phyloP scores from a whole-genome alignment of 2,888 invertebrate genomes.

The Exephanes ischioxanthus region DNA sequence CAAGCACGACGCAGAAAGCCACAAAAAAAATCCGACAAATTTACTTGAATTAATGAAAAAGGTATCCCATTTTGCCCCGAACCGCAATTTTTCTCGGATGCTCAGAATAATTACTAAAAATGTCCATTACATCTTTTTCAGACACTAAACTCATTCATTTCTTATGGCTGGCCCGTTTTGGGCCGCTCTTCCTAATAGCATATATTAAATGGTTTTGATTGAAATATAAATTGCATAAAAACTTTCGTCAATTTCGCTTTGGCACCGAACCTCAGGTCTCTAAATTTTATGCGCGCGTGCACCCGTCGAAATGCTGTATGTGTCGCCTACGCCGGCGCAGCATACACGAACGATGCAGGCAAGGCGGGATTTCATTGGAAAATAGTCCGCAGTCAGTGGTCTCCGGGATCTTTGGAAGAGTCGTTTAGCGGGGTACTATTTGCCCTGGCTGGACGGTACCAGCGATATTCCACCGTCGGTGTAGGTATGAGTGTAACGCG shows the following conservation, averaged over 20 bases:
- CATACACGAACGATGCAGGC: slow-evolving; percentile 3
- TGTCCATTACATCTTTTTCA: too few relatives aligned
- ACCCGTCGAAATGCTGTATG: slow-evolving; percentile 2
- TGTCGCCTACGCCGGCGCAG: slow-evolving; percentile 24
- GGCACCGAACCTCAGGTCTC: too few relatives aligned
- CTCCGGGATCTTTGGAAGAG: slow-evolving; percentile 50
- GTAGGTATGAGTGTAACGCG: neutral
- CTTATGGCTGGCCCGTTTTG: too few relatives aligned
- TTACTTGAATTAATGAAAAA: too few relatives aligned
- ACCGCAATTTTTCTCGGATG: too few relatives aligned
- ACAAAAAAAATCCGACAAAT: too few relatives aligned
- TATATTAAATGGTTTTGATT: neutral
- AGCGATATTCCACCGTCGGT: slow-evolving; percentile 17
- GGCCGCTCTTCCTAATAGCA: neutral
- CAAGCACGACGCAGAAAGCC: too few relatives aligned
- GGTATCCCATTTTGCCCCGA: too few relatives aligned
- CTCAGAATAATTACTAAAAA: too few relatives aligned
- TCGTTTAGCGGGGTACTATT: slow-evolving; percentile 53
- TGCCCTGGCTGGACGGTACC: slow-evolving; percentile 27
- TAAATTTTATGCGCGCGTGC: neutral
- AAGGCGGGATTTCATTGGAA: slow-evolving; percentile 49
- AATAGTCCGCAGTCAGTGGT: slow-evolving; percentile 20
- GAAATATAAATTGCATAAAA: neutral
- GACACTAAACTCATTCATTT: too few relatives aligned
- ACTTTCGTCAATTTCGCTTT: neutral